These are phyloP conservation scores for Oceanodroma leucorhoa DNA, from an alignment of 2,797 vertebrate genomes.

Conservation along the genomic window DNA sequence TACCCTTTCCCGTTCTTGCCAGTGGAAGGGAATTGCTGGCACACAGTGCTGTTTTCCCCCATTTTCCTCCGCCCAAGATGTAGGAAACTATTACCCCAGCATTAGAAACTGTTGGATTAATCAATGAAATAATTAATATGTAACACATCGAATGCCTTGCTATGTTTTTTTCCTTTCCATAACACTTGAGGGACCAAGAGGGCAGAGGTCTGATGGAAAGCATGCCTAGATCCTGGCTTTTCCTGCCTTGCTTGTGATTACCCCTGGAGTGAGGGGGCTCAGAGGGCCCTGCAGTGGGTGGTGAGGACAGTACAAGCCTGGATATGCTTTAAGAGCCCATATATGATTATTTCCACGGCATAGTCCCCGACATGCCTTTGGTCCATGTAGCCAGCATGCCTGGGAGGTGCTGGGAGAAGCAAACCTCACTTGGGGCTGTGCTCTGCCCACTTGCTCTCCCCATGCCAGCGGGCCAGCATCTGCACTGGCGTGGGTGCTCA, in stretches of 20 bases:
- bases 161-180: neutral
- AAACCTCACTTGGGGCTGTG: neutral
- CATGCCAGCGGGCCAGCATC: too few species aligned
- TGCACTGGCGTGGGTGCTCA: neutral
- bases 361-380: neutral
- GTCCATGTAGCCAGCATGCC: neutral
- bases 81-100: neutral
- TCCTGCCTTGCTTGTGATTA: neutral
- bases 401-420: neutral
- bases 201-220: neutral
- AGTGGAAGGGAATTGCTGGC: neutral
- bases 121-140: neutral
- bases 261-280: neutral
- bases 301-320: neutral
- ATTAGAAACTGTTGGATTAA: neutral
- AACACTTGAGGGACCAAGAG: neutral
- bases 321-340: neutral
- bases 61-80: neutral
- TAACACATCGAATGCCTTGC: neutral
- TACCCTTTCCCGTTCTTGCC: neutral
- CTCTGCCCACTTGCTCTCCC: fast-evolving
- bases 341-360: neutral
- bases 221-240: neutral
- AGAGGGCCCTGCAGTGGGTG: neutral
- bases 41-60: neutral